Conservation (phyloP, 1,140 invertebrate species). For the Atta texana region DNA sequence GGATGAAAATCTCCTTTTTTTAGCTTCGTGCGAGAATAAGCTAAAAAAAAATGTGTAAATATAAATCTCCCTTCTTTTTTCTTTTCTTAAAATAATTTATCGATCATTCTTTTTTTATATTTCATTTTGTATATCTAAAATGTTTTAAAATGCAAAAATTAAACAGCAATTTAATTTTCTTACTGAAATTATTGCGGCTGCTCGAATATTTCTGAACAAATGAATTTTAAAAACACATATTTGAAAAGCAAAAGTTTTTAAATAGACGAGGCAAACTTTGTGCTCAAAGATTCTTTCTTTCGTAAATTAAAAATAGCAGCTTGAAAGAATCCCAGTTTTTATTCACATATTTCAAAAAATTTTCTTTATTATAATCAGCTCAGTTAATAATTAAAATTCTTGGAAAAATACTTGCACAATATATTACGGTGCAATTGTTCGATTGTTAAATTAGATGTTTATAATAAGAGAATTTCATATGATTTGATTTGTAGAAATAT, state of each 20-base stretch:
- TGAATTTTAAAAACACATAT: not conserved
- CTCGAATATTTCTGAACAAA: not conserved
- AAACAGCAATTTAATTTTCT: not conserved
- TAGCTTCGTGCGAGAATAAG: not conserved
- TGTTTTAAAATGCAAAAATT: not conserved
- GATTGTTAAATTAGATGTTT: not conserved
- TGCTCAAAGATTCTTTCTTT: not conserved
- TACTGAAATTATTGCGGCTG: not conserved
- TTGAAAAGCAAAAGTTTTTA: conserved; percentile 12
- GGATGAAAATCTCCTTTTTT: not conserved
- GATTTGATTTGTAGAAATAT: not conserved
- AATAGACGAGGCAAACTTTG: conserved; percentile 9
- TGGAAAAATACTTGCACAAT: not conserved
- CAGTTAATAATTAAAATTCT: not conserved
- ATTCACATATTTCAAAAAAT: not conserved
- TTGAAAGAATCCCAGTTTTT: not conserved
- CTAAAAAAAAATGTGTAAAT: not conserved
- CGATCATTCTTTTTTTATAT: not conserved
- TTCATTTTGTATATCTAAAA: not conserved
- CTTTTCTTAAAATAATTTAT: conserved; percentile 2
- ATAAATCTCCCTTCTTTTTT: not conserved
- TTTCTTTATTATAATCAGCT: not conserved
- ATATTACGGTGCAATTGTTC: not conserved
- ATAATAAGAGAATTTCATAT: not conserved
- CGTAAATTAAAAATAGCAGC: conserved; percentile 46